These are phyloP conservation scores for Sitobion miscanthi DNA, from an alignment of 1,140 invertebrate species.

Conservation along the genomic window DNA sequence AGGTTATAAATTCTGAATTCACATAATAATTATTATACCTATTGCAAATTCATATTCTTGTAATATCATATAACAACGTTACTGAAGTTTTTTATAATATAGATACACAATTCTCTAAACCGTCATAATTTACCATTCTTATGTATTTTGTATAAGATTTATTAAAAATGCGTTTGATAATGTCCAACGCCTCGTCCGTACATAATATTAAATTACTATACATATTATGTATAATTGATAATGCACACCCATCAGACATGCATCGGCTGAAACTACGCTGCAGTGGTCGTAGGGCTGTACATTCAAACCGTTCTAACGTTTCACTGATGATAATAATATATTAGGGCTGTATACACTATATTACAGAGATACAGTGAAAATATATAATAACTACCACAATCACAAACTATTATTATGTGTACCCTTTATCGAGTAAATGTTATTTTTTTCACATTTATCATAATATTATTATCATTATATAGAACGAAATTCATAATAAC, in stretches of 20 bases:
- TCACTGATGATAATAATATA: not conserved
- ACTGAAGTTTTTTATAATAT: no score
- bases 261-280: not conserved
- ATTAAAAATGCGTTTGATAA: no score
- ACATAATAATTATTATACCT: not conserved
- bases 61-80: not conserved
- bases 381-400: not conserved
- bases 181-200: no score
- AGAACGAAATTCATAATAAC: slow-evolving; percentile 71
- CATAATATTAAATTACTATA: not conserved
- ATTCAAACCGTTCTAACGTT: not conserved
- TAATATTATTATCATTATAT: not conserved
- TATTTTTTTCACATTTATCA: not conserved
- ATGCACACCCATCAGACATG: not conserved
- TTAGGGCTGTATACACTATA: not conserved
- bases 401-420: not conserved
- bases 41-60: not conserved
- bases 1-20: not conserved
- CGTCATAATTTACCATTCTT: not conserved
- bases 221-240: not conserved
- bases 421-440: not conserved
- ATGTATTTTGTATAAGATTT: no score
- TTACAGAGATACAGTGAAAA: not conserved
- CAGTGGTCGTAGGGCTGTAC: not conserved
- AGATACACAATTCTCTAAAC: not conserved